These are phyloP conservation scores for Cheilosia vernalis DNA, from an alignment of 2,888 invertebrate species.

Conservation along the genomic window DNA sequence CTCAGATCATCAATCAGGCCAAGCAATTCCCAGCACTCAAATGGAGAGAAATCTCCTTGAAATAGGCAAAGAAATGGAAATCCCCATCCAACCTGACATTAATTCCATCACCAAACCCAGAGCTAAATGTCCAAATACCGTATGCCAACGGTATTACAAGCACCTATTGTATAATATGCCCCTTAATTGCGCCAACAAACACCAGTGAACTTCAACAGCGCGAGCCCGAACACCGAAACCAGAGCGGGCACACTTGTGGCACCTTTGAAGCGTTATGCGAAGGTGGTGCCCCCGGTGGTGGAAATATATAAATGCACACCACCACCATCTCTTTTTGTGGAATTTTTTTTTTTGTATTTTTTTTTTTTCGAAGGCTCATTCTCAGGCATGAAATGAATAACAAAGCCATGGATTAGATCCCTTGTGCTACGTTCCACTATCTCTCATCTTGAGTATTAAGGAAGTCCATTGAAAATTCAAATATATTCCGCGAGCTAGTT, in stretches of 20 bases:
- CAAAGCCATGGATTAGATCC: slow-evolving; percentile 47
- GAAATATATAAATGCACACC: slow-evolving; percentile 52
- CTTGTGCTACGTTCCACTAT: slow-evolving; percentile 63
- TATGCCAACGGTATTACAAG: slow-evolving; percentile 70
- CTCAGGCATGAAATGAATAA: slow-evolving; percentile 23
- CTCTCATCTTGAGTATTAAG: slow-evolving; percentile 74
- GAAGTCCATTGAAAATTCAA: slow-evolving; percentile 75
- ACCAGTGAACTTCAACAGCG: slow-evolving; percentile 57
- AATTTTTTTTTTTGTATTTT: slow-evolving; percentile 21
- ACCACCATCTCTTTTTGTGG: slow-evolving; percentile 6
- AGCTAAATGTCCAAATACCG: slow-evolving; percentile 70
- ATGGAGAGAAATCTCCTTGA: slow-evolving; percentile 25
- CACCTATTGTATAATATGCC: slow-evolving; percentile 71
- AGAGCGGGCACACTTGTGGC: slow-evolving; percentile 41
- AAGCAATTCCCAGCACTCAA: slow-evolving; percentile 18
- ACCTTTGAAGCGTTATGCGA: slow-evolving; percentile 43
- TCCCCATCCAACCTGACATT: slow-evolving; percentile 60
- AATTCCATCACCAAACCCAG: slow-evolving; percentile 66
- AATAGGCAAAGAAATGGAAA: slow-evolving; percentile 39
- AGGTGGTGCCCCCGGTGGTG: slow-evolving; percentile 63
- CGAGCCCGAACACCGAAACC: slow-evolving; percentile 58
- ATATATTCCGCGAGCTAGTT: slow-evolving; percentile 75
- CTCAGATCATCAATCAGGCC: slow-evolving; percentile 63
- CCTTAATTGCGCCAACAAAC: slow-evolving; percentile 70
- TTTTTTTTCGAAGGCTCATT: slow-evolving; percentile 56